Evolutionary conservation across 2,113 vertebrate species (phyloP).

Genomic region (Prinia subflava): DNA sequence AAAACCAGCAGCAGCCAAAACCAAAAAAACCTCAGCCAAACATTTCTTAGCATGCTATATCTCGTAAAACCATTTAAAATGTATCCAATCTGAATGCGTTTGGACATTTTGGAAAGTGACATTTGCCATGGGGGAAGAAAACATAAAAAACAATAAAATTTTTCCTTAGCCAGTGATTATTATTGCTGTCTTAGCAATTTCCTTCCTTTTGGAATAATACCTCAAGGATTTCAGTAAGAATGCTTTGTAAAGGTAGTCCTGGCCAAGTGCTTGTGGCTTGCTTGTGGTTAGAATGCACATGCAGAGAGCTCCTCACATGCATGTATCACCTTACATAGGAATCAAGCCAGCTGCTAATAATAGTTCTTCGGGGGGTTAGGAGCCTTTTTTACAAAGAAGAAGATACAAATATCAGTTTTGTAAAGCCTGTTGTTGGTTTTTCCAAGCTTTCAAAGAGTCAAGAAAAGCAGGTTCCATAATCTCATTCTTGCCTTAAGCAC

Average conservation of each 20-base stretch:
- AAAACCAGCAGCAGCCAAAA: neutral
- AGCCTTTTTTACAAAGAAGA: neutral
- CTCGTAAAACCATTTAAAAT: neutral
- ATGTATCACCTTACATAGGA: neutral
- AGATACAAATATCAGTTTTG: neutral
- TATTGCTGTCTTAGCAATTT: constrained; percentile 31
- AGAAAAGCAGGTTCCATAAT: neutral
- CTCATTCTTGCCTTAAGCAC: neutral
- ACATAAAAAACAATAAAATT: neutral
- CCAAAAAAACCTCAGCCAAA: neutral
- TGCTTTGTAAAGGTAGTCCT: neutral
- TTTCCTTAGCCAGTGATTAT: constrained; percentile 15
- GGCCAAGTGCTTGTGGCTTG: neutral
- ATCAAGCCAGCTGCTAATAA: neutral
- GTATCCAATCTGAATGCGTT: neutral
- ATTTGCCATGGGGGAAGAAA: constrained; percentile 17
- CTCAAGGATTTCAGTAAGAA: neutral
- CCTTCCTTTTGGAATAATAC: constrained; percentile 41
- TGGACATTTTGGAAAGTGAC: neutral
- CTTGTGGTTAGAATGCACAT: neutral
- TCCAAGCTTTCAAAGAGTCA: neutral
- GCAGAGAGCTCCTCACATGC: neutral
- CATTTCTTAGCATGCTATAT: neutral
- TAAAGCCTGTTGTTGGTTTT: neutral
- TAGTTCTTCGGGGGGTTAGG: neutral